These are phyloP conservation scores for Ascidia mentula DNA, from an alignment of 23 tunicate species.

Conservation along the genomic window DNA sequence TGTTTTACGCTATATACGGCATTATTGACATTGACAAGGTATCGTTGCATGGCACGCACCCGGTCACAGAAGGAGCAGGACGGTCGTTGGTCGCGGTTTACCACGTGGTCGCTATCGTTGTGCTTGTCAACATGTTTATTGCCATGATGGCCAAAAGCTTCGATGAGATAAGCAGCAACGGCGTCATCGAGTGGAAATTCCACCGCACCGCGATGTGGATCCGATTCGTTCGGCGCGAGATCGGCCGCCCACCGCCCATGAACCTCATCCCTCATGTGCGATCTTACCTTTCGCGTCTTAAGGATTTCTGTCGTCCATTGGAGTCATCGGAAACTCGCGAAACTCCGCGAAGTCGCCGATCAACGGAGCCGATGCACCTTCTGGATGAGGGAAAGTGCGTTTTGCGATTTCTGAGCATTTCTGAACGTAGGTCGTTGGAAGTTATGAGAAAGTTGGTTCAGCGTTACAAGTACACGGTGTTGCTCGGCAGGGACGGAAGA, in stretches of 20 bases:
- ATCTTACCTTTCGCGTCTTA: background rate
- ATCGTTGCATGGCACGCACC: background rate
- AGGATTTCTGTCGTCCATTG: too few relatives aligned
- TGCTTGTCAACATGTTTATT: slow-evolving; percentile 53
- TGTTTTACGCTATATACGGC: background rate
- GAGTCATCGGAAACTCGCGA: background rate
- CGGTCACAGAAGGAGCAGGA: background rate
- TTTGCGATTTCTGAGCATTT: background rate
- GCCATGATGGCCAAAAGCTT: slow-evolving; percentile 21
- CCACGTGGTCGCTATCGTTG: slow-evolving; percentile 48
- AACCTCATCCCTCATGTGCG: slow-evolving; percentile 40
- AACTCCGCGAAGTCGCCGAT: slow-evolving; percentile 15
- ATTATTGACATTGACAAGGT: background rate
- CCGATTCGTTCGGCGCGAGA: slow-evolving; percentile 43
- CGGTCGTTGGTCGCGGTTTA: slow-evolving; percentile 7
- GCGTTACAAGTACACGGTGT: background rate
- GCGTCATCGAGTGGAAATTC: slow-evolving; percentile 49
- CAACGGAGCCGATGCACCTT: slow-evolving; percentile 1
- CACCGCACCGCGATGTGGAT: slow-evolving; percentile 59
- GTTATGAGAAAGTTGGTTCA: background rate
- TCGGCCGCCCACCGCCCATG: slow-evolving; percentile 63
- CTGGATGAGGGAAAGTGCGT: slow-evolving; percentile 1
- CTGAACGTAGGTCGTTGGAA: background rate
- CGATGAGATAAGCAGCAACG: slow-evolving; percentile 43
- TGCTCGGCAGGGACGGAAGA: background rate